Evolutionary conservation across 2,888 invertebrate genomes (phyloP).

Genomic region (Drosophila mettleri): DNA sequence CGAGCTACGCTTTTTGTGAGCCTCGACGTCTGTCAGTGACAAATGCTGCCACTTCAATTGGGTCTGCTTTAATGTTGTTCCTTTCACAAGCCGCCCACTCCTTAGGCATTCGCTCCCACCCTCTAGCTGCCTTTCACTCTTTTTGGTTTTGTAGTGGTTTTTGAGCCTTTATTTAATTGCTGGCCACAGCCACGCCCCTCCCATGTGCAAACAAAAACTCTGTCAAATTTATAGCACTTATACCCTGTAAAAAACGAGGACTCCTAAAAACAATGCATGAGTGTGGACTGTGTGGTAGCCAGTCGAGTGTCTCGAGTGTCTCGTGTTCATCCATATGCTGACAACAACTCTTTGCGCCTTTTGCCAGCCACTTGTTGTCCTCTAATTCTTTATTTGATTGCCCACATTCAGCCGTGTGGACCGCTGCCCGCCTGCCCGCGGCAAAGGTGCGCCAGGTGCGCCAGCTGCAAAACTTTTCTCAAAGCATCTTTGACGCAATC

Average conservation of each 20-base stretch:
- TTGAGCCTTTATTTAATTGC: constrained; percentile 64
- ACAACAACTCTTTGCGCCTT: constrained; percentile 36
- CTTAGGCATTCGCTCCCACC: not conserved
- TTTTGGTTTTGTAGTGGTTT: constrained; percentile 17
- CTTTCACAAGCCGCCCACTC: not conserved
- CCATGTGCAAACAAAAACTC: constrained; percentile 20
- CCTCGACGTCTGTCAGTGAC: constrained; percentile 31
- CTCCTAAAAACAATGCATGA: constrained; percentile 34
- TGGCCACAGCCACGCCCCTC: constrained; percentile 41
- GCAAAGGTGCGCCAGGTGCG: constrained; percentile 7
- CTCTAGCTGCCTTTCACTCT: not conserved
- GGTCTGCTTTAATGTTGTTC: constrained; percentile 20
- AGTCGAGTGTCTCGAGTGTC: constrained; percentile 30
- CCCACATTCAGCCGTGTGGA: constrained; percentile 19
- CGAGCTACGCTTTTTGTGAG: constrained; percentile 5
- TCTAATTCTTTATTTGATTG: constrained; percentile 47
- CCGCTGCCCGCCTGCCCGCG: not conserved
- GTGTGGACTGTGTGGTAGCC: constrained; percentile 10
- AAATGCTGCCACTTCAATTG: constrained; percentile 56
- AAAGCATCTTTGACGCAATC: constrained; percentile 43
- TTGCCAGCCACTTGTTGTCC: constrained; percentile 62
- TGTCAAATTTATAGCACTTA: constrained; percentile 64
- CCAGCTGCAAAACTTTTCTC: constrained; percentile 44
- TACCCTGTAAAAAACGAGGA: constrained; percentile 19
- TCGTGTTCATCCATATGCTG: constrained; percentile 35